These are phyloP conservation scores for Encarsia formosa DNA, from an alignment of 2,888 invertebrate species.

Conservation along the genomic window DNA sequence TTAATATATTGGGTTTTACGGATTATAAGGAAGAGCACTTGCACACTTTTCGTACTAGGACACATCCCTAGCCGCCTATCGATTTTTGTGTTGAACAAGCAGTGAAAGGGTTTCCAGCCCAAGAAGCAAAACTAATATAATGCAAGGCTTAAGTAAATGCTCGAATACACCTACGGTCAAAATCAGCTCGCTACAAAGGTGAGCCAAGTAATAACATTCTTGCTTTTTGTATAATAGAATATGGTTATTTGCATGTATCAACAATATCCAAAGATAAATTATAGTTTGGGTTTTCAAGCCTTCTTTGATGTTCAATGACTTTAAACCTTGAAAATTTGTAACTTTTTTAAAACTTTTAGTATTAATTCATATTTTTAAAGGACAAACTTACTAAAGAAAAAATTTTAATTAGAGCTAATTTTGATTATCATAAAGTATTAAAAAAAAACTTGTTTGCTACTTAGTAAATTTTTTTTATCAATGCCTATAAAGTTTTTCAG, in stretches of 20 bases:
- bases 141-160: conserved; percentile 50
- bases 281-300: too few species aligned
- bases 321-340: too few species aligned
- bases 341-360: too few species aligned
- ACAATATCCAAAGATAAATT: conserved; percentile 42
- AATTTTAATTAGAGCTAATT: too few species aligned
- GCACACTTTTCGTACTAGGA: conserved; percentile 49
- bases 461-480: too few species aligned
- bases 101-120: conserved; percentile 52
- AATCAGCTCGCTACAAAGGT: conserved; percentile 49
- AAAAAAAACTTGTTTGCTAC: too few species aligned
- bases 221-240: conserved; percentile 34
- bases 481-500: too few species aligned
- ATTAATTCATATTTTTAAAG: too few species aligned
- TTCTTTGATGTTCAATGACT: too few species aligned
- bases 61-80: conserved; percentile 48
- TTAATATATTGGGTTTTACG: conserved; percentile 8
- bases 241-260: conserved; percentile 42
- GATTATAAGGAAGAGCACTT: conserved; percentile 40
- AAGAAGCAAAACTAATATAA: conserved; percentile 53
- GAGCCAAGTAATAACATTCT: conserved; percentile 48
- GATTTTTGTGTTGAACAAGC: conserved; percentile 49
- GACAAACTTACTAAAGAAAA: too few species aligned
- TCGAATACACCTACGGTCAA: conserved; percentile 50
- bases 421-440: too few species aligned